Base-by-base conservation (phyloP, 2,113 vertebrate genomes). In the Cyprinodon tularosa region DNA sequence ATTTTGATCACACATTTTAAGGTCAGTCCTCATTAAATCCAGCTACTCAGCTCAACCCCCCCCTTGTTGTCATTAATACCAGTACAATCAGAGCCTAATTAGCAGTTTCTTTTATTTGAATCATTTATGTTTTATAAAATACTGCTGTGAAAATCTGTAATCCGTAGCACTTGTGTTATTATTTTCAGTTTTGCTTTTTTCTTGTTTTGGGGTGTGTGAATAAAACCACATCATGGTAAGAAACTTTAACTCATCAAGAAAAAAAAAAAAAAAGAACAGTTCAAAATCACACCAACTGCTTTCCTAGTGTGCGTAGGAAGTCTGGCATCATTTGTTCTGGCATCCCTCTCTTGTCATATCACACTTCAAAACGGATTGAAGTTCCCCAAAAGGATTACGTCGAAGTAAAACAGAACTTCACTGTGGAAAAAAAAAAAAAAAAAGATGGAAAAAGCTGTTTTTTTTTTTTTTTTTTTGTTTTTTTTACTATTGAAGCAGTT, bases 331-430 rank as follows among this genome's bases (percentile, higher is more conserved):
- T 20, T 57, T 57, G 50, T 57, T 78, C 71, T 14, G 40, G 66
- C 68, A 72, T 73, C 66, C 68, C 15, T 72, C 29, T 12, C 63
- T 64, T 3, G 17, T 57, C 14, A 17, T 11, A 45, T 36, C 62
- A 6, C 73, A 66, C 38, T 65, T 67, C 47, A n/a, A 73, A n/a
- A 29, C 72, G 53, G 7, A 50, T 65, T 29, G 3, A 84, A 84
- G 72, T 89, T 90, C 85, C 62, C 76, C 14, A 59, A 12, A 65
- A 36, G 62, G 22, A 62, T 64, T 29, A 47, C 5, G 39, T 4
- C 29, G 38, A 64, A 62, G 62, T 68, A 5, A 15, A 17, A 8
- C 57, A 70, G 62, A 62, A 83, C 60, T 72, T 67, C 73, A 38
- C 37, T 14, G 13, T 0, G 64, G 71, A 64, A 63, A 3, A 42